These are phyloP conservation scores for Buathra laborator DNA, from an alignment of 2,888 invertebrate genomes.

Conservation along the genomic window DNA sequence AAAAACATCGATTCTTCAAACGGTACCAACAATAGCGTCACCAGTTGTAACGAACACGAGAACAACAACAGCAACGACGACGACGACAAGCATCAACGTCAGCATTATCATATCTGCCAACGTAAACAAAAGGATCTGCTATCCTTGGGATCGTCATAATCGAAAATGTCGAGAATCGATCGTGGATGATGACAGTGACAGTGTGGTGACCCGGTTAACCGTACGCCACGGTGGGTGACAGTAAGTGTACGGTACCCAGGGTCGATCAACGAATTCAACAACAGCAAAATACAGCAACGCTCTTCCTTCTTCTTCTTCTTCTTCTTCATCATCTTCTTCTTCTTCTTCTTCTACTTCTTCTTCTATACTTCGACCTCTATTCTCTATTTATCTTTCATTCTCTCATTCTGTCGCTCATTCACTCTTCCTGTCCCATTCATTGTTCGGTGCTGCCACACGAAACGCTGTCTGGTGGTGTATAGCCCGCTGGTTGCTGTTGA, in stretches of 20 bases:
- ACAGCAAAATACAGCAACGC: conserved; percentile 49
- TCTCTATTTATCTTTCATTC: conserved; percentile 51
- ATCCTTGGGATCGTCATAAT: neutral
- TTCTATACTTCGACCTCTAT: conserved; percentile 32
- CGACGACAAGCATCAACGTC: conserved; percentile 49
- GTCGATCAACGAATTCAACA: conserved; percentile 61
- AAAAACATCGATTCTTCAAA: neutral
- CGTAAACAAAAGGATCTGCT: neutral
- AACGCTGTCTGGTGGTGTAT: conserved; percentile 7
- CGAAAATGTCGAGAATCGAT: conserved; percentile 6
- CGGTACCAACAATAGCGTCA: conserved; percentile 47
- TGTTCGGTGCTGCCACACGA: conserved; percentile 34
- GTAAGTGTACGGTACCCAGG: conserved; percentile 40
- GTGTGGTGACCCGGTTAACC: conserved; percentile 65
- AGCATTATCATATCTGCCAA: conserved; percentile 1
- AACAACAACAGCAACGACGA: conserved; percentile 55
- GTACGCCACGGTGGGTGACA: conserved; percentile 53
- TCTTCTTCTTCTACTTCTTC: neutral
- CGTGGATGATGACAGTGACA: conserved; percentile 68
- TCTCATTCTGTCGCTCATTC: conserved; percentile 37
- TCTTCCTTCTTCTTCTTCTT: conserved; percentile 36
- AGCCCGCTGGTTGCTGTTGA: conserved; percentile 52
- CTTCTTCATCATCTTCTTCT: conserved; percentile 5
- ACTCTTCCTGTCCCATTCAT: conserved; percentile 42
- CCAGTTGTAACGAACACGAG: conserved; percentile 51